phyloP scores from a whole-genome alignment of 2,113 vertebrate genomes.

The Pomatostomus ruficeps region DNA sequence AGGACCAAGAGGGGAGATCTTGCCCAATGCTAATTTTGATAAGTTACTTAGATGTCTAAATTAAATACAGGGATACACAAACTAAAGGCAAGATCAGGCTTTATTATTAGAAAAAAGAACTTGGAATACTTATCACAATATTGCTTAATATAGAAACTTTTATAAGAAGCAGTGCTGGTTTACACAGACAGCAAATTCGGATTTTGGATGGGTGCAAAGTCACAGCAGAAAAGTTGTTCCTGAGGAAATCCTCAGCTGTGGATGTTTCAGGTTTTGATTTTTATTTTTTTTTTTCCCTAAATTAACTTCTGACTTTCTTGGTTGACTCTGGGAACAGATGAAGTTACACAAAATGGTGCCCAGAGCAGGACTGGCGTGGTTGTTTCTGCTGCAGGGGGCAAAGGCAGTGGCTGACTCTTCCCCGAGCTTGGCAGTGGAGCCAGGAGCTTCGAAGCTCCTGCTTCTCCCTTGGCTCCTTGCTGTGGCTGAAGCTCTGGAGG shows the following conservation, averaged over 20 bases:
- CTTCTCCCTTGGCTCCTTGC: neutral
- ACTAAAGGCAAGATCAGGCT: neutral
- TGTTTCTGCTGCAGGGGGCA: neutral
- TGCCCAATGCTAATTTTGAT: neutral
- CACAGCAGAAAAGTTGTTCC: neutral
- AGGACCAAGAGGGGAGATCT: neutral
- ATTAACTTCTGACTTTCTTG: neutral
- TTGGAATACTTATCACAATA: neutral
- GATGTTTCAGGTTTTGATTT: neutral
- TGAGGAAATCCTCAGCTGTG: neutral
- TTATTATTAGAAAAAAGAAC: neutral
- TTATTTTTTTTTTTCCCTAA: neutral
- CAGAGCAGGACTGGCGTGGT: neutral
- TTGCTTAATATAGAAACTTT: neutral
- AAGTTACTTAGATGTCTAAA: neutral
- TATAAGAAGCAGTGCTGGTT: neutral
- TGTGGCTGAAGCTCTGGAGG: neutral
- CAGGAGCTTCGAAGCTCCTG: fast-evolving
- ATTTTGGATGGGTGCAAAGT: neutral
- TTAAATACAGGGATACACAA: neutral
- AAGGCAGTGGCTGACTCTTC: neutral
- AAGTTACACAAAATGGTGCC: neutral
- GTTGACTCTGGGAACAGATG: neutral
- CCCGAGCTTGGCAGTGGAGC: neutral
- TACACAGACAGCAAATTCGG: neutral